Conservation (phyloP, 2,888 invertebrate species). For the Syrista parreyssii region DNA sequence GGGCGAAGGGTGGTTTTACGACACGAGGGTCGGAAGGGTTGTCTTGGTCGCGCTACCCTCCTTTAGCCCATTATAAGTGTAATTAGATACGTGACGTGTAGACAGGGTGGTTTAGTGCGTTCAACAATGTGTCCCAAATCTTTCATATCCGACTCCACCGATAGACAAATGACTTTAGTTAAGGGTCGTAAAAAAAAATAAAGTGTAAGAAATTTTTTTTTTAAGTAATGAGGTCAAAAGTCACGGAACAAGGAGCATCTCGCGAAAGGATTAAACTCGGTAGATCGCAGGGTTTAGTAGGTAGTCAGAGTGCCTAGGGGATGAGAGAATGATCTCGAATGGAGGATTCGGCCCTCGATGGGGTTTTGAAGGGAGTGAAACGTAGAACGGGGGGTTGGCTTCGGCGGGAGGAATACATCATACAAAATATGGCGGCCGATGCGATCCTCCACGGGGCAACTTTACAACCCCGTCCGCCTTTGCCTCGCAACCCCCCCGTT, state of each 20-base stretch:
- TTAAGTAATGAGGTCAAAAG: not conserved
- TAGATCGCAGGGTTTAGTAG: not conserved
- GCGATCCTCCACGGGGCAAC: conserved; percentile 63
- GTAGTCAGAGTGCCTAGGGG: not conserved
- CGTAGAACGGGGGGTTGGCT: conserved; percentile 24
- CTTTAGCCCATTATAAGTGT: conserved; percentile 26
- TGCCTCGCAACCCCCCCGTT: conserved; percentile 53
- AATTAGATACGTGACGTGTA: conserved; percentile 25
- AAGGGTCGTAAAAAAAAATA: not conserved
- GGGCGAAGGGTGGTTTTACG: conserved; percentile 29
- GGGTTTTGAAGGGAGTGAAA: conserved; percentile 33
- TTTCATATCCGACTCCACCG: not conserved
- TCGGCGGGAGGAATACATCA: conserved; percentile 49
- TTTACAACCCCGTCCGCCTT: conserved; percentile 55
- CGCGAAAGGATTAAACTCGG: not conserved
- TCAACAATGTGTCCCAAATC: conserved; percentile 4
- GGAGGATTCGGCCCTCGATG: not conserved
- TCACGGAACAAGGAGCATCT: not conserved
- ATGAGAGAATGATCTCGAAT: not conserved
- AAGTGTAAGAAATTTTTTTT: not conserved
- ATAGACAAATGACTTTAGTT: not conserved
- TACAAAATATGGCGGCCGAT: conserved; percentile 62
- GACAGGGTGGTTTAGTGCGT: conserved; percentile 10
- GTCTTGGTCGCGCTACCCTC: conserved; percentile 20
- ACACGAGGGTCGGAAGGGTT: conserved; percentile 27